Percentiles rank a stretch among this genome's conserved stretches.
Evolutionary conservation across 37 sponge, comb jelly and placozoan species (phyloP).

Genomic region (Hormiphora californensis): DNA sequence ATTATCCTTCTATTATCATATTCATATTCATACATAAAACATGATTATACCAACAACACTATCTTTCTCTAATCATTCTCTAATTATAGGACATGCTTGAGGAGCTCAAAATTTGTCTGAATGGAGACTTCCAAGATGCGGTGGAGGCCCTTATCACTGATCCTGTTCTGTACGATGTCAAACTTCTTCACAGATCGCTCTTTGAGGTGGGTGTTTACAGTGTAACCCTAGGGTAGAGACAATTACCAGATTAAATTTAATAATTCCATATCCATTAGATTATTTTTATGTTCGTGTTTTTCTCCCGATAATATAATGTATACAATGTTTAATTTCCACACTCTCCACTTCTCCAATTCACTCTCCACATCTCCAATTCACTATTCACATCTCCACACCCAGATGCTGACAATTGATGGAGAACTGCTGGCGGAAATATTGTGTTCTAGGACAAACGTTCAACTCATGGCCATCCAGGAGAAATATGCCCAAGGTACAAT

Average conservation of each 20-base stretch:
- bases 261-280: too few species aligned
- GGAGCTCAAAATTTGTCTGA: conserved; percentile 37
- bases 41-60: background rate
- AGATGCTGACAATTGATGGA: conserved; percentile 47
- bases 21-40: background rate
- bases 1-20: background rate
- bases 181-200: conserved; percentile 24
- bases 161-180: conserved; percentile 34
- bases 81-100: background rate
- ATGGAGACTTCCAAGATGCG: conserved; percentile 51
- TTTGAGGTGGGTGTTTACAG: conserved; percentile 29
- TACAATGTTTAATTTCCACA: too few species aligned
- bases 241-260: too few species aligned
- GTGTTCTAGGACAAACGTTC: conserved; percentile 36
- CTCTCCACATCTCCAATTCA: too few species aligned
- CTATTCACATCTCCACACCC: too few species aligned
- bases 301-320: too few species aligned
- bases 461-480: conserved; percentile 48
- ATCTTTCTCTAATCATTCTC: background rate
- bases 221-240: too few species aligned
- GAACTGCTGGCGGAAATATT: conserved; percentile 33
- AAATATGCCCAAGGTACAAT: conserved; percentile 31
- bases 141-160: conserved; percentile 40
- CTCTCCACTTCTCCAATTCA: too few species aligned
- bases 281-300: too few species aligned